phyloP scores from a whole-genome alignment of 1,140 invertebrate species.

The Drosophila albomicans region DNA sequence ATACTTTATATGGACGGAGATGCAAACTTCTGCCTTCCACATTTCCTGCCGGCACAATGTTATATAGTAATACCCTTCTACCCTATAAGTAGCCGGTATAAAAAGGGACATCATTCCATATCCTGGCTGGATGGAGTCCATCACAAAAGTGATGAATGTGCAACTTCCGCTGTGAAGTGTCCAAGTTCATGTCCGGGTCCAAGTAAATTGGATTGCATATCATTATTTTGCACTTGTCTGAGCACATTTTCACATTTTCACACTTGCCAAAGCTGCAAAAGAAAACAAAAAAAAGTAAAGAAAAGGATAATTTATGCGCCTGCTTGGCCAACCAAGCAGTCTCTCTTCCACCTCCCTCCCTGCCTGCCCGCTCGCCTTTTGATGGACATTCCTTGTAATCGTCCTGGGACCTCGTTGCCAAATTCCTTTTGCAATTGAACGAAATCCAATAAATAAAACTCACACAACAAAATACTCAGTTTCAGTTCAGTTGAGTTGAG shows the following conservation, averaged over 20 bases:
- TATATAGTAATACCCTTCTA: too few species aligned
- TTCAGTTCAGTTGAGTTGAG: constrained; percentile 8
- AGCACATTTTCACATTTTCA: constrained; percentile 61
- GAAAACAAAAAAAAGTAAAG: constrained; percentile 10
- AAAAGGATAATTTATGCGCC: constrained; percentile 81
- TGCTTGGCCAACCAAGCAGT: constrained; percentile 28
- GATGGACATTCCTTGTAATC: constrained; percentile 68
- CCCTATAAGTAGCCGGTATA: too few species aligned
- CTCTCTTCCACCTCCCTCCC: too few species aligned
- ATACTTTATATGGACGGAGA: too few species aligned
- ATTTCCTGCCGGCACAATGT: too few species aligned
- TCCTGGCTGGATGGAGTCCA: constrained; percentile 46
- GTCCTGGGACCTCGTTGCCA: constrained; percentile 39
- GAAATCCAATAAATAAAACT: constrained; percentile 74
- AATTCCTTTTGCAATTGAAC: constrained; percentile 50
- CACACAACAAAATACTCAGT: constrained; percentile 10
- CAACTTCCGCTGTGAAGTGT: constrained; percentile 66
- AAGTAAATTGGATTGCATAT: constrained; percentile 81
- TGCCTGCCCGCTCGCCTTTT: constrained; percentile 25
- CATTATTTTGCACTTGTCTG: constrained; percentile 82
- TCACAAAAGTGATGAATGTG: constrained; percentile 81
- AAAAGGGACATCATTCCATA: constrained; percentile 3
- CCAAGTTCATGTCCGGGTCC: constrained; percentile 47
- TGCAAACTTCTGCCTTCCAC: too few species aligned
- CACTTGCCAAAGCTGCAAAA: constrained; percentile 54